A percentile compares a stretch with the other conserved stretches of the same genome.
These are phyloP conservation scores for Dicycla oo DNA, from an alignment of 2,888 invertebrate genomes.

Conservation along the genomic window DNA sequence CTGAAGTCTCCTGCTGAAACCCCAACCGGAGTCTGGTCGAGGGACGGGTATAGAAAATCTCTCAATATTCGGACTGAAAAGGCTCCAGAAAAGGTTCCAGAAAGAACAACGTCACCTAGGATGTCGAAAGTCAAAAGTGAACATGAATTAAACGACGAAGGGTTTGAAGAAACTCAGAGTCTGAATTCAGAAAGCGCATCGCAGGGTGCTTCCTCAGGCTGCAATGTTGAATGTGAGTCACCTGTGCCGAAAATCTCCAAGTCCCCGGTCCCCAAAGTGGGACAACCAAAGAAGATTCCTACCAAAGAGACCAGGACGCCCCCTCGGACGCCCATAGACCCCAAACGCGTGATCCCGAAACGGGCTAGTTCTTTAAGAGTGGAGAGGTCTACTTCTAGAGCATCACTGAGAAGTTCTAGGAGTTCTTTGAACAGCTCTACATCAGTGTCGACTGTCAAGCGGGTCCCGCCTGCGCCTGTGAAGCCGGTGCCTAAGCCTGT, in stretches of 20 bases:
- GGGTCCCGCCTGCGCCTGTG: constrained; percentile 89
- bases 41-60: constrained; percentile 85
- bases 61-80: constrained; percentile 77
- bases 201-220: constrained; percentile 95
- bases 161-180: constrained; percentile 97
- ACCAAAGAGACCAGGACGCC: constrained; percentile 87
- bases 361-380: constrained; percentile 90
- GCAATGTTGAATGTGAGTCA: constrained; percentile 92
- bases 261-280: constrained; percentile 73
- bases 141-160: constrained; percentile 96
- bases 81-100: constrained; percentile 75
- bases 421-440: constrained; percentile 96
- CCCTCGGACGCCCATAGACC: constrained; percentile 78
- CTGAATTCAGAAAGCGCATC: constrained; percentile 96
- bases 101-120: constrained; percentile 85
- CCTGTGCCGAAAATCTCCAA: constrained; percentile 86
- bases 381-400: constrained; percentile 94
- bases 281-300: constrained; percentile 85
- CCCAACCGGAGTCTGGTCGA: constrained; percentile 91
- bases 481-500: constrained; percentile 87
- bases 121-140: constrained; percentile 90
- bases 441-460: constrained; percentile 94
- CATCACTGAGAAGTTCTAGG: constrained; percentile 95
- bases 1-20: constrained; percentile 91
- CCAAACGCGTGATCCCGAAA: constrained; percentile 79